Conservation (phyloP, 2,113 vertebrate genomes). For the Motacilla tschutschensis region DNA sequence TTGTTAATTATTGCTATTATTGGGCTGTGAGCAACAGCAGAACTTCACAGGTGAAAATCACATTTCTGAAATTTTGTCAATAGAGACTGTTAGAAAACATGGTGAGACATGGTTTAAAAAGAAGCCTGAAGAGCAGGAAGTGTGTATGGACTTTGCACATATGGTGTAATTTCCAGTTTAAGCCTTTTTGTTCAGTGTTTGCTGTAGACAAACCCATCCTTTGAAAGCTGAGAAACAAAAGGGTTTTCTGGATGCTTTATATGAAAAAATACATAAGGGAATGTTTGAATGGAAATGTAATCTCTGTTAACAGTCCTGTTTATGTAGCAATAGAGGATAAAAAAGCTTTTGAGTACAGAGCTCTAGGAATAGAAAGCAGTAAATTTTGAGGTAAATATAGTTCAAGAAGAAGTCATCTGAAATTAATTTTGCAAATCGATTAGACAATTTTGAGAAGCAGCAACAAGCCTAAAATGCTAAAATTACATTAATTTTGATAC, state of each 20-base stretch:
- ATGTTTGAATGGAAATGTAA: neutral
- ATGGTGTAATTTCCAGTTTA: neutral
- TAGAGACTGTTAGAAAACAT: neutral
- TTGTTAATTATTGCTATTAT: neutral
- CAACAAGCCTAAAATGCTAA: neutral
- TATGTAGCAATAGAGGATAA: neutral
- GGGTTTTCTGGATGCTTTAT: neutral
- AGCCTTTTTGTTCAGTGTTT: neutral
- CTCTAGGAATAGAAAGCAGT: slow-evolving; percentile 29
- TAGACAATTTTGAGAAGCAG: neutral
- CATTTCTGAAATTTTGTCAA: neutral
- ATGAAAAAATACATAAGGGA: neutral
- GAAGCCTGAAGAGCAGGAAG: neutral
- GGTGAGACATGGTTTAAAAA: neutral
- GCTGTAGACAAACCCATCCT: neutral
- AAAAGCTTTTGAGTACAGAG: neutral
- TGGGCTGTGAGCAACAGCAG: neutral
- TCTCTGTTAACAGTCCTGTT: neutral
- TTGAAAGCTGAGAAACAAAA: neutral
- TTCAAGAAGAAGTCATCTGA: neutral
- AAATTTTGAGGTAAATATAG: slow-evolving; percentile 18
- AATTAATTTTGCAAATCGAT: slow-evolving; percentile 1
- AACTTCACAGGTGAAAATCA: neutral
- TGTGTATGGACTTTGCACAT: neutral
- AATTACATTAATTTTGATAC: neutral